phyloP scores from a whole-genome alignment of 2,113 vertebrate genomes.

The Pogona vitticeps region DNA sequence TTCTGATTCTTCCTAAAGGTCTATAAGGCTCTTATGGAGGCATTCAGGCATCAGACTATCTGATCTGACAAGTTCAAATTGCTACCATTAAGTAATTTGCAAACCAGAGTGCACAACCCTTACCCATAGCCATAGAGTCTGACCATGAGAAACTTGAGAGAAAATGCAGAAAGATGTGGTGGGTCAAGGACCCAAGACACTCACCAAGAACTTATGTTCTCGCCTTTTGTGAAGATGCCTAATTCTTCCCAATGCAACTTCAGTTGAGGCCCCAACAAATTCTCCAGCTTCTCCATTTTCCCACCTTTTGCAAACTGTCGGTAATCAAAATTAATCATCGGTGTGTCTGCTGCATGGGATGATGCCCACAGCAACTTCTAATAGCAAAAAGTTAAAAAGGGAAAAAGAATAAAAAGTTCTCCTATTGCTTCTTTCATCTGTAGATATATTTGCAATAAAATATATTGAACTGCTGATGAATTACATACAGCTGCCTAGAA shows the following conservation, averaged over 20 bases:
- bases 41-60: too few species aligned
- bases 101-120: not conserved
- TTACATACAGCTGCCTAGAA: not conserved
- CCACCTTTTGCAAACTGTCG: constrained; percentile 81
- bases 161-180: not conserved
- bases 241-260: constrained; percentile 80
- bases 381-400: not conserved
- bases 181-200: constrained; percentile 46
- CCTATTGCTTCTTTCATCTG: not conserved
- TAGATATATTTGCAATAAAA: not conserved
- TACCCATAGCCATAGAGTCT: not conserved
- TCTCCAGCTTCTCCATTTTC: constrained; percentile 79
- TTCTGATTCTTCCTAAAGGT: too few species aligned
- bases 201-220: constrained; percentile 76
- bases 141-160: not conserved
- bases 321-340: constrained; percentile 86
- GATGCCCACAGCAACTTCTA: constrained; percentile 85
- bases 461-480: not conserved
- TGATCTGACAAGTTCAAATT: too few species aligned
- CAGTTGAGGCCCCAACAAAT: constrained; percentile 77
- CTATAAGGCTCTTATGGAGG: too few species aligned
- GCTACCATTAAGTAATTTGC: not conserved
- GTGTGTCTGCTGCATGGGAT: constrained; percentile 77
- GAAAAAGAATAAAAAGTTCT: constrained; percentile 9
- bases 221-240: constrained; percentile 74